Conservation (phyloP, 2,888 invertebrate genomes). For the Gortyna flavago region DNA sequence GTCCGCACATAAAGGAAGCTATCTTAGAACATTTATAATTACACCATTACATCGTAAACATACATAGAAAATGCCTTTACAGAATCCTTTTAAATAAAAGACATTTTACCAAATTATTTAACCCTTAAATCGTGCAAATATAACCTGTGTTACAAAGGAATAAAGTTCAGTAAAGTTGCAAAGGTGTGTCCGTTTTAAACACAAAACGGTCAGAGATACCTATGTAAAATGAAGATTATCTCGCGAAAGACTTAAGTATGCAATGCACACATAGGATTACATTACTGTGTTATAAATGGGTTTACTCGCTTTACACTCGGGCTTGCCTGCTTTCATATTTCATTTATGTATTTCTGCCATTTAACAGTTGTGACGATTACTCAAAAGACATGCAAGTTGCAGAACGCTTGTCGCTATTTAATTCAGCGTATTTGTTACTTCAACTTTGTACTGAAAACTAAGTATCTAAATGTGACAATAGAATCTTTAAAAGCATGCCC, state of each 20-base stretch:
- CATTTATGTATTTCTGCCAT: neutral
- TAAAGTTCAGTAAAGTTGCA: slow-evolving; percentile 11
- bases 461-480: too few species aligned
- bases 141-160: fast-evolving
- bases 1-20: slow-evolving; percentile 1
- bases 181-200: slow-evolving; percentile 59
- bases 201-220: slow-evolving; percentile 65
- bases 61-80: slow-evolving; percentile 14
- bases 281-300: slow-evolving; percentile 64
- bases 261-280: slow-evolving; percentile 66
- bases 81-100: slow-evolving; percentile 32
- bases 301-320: slow-evolving; percentile 21
- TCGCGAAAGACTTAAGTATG: slow-evolving; percentile 71
- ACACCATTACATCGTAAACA: slow-evolving; percentile 40
- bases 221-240: slow-evolving; percentile 75
- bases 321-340: slow-evolving; percentile 15
- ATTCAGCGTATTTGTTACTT: neutral
- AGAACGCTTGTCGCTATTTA: neutral
- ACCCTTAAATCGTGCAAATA: neutral
- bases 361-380: neutral
- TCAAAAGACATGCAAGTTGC: neutral
- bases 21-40: slow-evolving; percentile 39
- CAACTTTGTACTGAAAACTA: neutral
- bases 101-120: slow-evolving; percentile 12
- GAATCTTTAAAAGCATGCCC: neutral